A percentile compares a stretch with the other conserved stretches of the same genome.
These are phyloP conservation scores for Epinephelus fuscoguttatus DNA, from an alignment of 2,113 vertebrate species.

Conservation along the genomic window DNA sequence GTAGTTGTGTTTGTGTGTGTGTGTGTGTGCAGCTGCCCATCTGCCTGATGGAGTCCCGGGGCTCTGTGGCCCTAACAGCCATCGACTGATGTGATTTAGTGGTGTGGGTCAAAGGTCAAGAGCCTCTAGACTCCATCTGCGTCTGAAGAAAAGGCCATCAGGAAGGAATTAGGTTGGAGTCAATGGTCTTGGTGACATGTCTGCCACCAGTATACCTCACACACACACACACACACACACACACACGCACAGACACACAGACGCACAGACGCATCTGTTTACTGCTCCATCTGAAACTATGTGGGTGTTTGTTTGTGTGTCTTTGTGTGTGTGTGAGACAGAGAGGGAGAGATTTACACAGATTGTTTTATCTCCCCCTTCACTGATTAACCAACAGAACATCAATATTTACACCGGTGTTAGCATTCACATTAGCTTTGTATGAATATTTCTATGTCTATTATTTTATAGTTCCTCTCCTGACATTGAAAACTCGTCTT, in stretches of 20 bases:
- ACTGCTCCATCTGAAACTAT: too few relatives aligned
- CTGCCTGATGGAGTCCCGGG: slow-evolving; percentile 62
- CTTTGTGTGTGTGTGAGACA: too few relatives aligned
- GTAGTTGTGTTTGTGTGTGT: slow-evolving; percentile 4
- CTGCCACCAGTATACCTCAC: slow-evolving; percentile 45
- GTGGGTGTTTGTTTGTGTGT: too few relatives aligned
- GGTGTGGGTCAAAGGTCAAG: slow-evolving; percentile 78
- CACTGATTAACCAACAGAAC: background rate
- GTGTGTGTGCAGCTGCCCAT: slow-evolving; percentile 59
- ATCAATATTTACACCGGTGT: background rate
- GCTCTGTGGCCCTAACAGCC: slow-evolving; percentile 53
- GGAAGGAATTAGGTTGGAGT: slow-evolving; percentile 80
- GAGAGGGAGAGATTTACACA: background rate
- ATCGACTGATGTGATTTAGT: slow-evolving; percentile 81
- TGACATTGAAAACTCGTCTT: too few relatives aligned
- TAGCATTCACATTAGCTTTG: background rate
- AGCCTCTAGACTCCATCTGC: slow-evolving; percentile 80
- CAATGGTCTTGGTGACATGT: slow-evolving; percentile 71
- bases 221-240: slow-evolving; percentile 31
- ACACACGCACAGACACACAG: slow-evolving; percentile 18
- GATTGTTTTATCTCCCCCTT: background rate
- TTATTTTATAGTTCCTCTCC: too few relatives aligned
- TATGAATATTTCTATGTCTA: background rate
- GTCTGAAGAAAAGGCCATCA: slow-evolving; percentile 78
- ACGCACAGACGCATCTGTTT: slow-evolving; percentile 19